phyloP scores from a whole-genome alignment of 2,888 invertebrate species.

The Clepsis dumicolana region DNA sequence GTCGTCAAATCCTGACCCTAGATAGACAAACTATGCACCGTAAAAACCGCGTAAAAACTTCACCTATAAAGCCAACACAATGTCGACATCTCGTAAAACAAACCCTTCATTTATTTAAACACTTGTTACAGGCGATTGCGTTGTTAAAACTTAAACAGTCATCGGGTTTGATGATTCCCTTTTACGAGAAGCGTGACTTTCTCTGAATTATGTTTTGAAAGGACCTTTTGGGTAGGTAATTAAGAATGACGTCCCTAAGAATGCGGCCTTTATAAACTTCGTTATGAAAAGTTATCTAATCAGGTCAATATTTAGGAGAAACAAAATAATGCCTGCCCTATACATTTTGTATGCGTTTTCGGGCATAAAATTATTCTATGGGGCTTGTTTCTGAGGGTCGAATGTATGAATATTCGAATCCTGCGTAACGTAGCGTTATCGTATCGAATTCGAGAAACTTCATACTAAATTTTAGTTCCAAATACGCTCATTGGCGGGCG shows the following conservation, averaged over 20 bases:
- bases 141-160: conserved; percentile 29
- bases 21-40: conserved; percentile 10
- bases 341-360: too few relatives aligned
- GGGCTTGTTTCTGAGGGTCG: too few relatives aligned
- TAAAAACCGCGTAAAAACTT: conserved; percentile 32
- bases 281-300: too few relatives aligned
- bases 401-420: too few relatives aligned
- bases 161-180: conserved; percentile 9
- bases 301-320: too few relatives aligned
- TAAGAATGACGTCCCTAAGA: background rate
- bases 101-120: conserved; percentile 25
- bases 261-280: too few relatives aligned
- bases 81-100: conserved; percentile 17
- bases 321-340: too few relatives aligned
- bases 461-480: too few relatives aligned
- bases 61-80: conserved; percentile 11
- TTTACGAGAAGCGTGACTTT: conserved; percentile 9
- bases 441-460: too few relatives aligned
- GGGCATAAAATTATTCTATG: too few relatives aligned
- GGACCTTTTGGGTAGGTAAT: background rate
- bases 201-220: conserved; percentile 5
- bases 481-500: too few relatives aligned
- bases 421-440: too few relatives aligned
- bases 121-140: conserved; percentile 16
- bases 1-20: background rate